Base-by-base conservation (phyloP, 2,888 invertebrate species). In the Lymantria dispar region DNA sequence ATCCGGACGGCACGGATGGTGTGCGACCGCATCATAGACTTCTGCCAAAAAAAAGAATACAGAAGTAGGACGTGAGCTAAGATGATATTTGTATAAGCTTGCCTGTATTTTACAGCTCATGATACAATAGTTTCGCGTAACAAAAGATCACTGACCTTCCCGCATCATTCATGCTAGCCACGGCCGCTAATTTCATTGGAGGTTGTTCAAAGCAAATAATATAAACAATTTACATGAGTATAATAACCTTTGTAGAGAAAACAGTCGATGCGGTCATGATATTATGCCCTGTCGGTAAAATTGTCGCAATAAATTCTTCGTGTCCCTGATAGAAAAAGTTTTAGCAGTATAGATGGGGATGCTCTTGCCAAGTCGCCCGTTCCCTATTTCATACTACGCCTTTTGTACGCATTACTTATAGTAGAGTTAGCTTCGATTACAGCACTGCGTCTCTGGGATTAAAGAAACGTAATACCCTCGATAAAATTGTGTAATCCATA, bases 271-370 rank as follows among this genome's bases (percentile, higher is more conserved):
- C 56, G 59, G 51, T 62, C 56, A 56, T 54, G 58, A 58, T 70
- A 70, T 73, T 70, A 76, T 73, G 65, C 62, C 65, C 33, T 48
- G 55, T 60, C 61, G 57, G 70, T 65, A 65, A 76, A 78, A 83
- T 78, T 80, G 80, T 78, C 74, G 73, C 76, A 67, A 81, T 81
- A 81, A 80, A 81, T 84, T 80, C 73, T 60, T 67, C 58, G 53
- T 62, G 62, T 62, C 64, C 68, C 62, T 79, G 78, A 83, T 83
- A 83, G 85, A 83, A 84, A 84, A 85, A 85, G 66, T 85, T 85
- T 75, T 64, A 44, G 60, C 55, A 61, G 57, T 58, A 66, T 61
- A 62, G 64, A 66, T 57, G 67, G 60, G 64, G 54, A 47, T 51
- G 57, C 48, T 51, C 54, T 69, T 76, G 76, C 72, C 76, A 74